Evolutionary conservation across 2,113 vertebrate genomes (phyloP).

Genomic region (Ovibos moschatus): DNA sequence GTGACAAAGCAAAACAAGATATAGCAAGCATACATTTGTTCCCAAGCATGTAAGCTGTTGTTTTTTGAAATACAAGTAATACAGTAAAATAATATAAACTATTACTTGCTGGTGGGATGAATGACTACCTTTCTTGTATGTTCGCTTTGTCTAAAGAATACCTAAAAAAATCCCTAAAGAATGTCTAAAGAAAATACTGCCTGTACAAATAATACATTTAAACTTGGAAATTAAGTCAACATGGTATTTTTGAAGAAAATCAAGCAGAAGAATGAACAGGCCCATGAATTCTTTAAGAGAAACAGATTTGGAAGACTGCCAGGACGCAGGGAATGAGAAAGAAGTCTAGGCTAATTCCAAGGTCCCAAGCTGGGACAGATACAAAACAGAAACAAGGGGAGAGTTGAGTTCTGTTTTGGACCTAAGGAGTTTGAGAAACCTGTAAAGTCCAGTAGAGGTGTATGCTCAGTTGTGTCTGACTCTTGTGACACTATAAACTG

Average conservation of each 20-base stretch:
- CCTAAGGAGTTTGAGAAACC: background rate
- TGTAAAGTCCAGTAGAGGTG: background rate
- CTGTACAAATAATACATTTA: background rate
- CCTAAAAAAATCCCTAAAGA: background rate
- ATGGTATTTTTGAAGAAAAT: background rate
- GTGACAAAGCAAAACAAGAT: background rate
- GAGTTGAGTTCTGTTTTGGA: background rate
- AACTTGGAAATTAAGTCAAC: background rate
- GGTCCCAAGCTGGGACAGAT: background rate
- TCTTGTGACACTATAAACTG: background rate
- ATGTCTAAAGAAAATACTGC: background rate
- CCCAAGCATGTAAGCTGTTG: background rate
- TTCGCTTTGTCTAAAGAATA: background rate
- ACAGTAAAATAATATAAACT: constrained; percentile 6
- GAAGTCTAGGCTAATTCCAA: rapidly evolving
- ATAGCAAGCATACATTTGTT: background rate
- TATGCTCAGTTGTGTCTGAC: background rate
- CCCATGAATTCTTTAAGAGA: background rate
- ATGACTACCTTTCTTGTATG: background rate
- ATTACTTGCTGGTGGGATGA: background rate
- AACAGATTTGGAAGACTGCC: background rate
- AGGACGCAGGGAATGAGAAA: background rate
- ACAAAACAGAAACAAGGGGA: background rate
- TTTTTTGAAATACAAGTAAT: background rate
- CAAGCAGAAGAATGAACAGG: background rate